Percentiles rank a stretch among this genome's conserved stretches.
These are phyloP conservation scores for Microplitis mediator DNA, from an alignment of 1,140 invertebrate genomes.

Conservation along the genomic window DNA sequence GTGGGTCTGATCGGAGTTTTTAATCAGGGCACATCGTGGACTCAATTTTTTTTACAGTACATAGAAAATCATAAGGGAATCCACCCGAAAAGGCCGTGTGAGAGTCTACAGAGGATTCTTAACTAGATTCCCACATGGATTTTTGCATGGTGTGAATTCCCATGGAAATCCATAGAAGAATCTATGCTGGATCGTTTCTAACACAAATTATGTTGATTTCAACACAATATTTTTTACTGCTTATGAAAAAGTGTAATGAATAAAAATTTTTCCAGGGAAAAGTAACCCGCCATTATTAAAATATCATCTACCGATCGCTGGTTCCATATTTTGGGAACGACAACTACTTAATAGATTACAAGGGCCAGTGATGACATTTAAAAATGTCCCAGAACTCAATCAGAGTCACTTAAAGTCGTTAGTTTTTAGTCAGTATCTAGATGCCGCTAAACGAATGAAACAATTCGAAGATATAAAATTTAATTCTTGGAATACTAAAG, in stretches of 20 bases:
- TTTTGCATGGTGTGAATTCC: too few relatives aligned
- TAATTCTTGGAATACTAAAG: slow-evolving; percentile 67
- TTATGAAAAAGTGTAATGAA: too few relatives aligned
- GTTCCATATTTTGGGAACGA: slow-evolving; percentile 83
- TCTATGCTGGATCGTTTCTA: too few relatives aligned
- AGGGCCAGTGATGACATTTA: slow-evolving; percentile 76
- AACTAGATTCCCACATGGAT: too few relatives aligned
- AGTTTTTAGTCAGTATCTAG: slow-evolving; percentile 77
- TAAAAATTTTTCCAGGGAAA: slow-evolving; percentile 65
- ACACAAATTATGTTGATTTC: neutral
- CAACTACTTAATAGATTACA: slow-evolving; percentile 79
- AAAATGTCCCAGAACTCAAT: slow-evolving; percentile 76
- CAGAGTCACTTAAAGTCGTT: slow-evolving; percentile 74
- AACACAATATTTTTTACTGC: slow-evolving; percentile 7
- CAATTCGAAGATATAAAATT: slow-evolving; percentile 76
- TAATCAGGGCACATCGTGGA: too few relatives aligned
- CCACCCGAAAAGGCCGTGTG: too few relatives aligned
- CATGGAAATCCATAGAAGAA: too few relatives aligned
- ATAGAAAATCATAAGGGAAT: too few relatives aligned
- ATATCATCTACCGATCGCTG: slow-evolving; percentile 78
- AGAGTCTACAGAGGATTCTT: too few relatives aligned
- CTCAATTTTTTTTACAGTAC: too few relatives aligned
- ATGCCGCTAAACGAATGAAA: slow-evolving; percentile 75
- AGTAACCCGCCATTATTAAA: slow-evolving; percentile 75
- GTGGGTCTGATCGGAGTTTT: too few relatives aligned